A percentile compares a stretch with the other conserved stretches of the same genome.
Conservation (phyloP, 1,140 invertebrate species). For the Panulirus ornatus region DNA sequence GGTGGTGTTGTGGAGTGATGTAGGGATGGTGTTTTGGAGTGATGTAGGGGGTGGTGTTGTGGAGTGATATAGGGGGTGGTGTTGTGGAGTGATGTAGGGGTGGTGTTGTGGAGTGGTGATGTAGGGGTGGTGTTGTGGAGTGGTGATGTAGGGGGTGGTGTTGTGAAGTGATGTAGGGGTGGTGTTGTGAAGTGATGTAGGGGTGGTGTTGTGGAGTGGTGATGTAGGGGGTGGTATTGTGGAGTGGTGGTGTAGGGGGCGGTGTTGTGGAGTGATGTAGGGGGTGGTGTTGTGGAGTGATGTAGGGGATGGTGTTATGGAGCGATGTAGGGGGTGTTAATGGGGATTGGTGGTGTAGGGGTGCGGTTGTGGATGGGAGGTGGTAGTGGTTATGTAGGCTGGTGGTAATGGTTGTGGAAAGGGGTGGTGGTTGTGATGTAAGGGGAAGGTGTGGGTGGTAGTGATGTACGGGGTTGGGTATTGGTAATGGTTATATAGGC, state of each 20-base stretch:
- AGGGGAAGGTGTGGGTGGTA: no score
- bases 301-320: neutral
- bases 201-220: no score
- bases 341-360: neutral
- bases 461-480: no score
- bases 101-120: neutral
- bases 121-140: conserved; percentile 12
- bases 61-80: neutral
- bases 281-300: neutral
- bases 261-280: no score
- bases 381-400: no score
- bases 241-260: no score
- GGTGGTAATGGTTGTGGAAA: no score
- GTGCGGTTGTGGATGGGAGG: no score
- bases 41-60: neutral
- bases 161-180: neutral
- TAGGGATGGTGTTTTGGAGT: neutral
- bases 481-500: no score
- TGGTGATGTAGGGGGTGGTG: neutral
- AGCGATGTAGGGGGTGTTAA: neutral
- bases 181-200: no score
- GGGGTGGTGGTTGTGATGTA: no score
- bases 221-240: no score
- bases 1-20: neutral
- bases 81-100: neutral